These are phyloP conservation scores for Drosophila formosana DNA, from an alignment of 2,888 invertebrate genomes.

Conservation along the genomic window DNA sequence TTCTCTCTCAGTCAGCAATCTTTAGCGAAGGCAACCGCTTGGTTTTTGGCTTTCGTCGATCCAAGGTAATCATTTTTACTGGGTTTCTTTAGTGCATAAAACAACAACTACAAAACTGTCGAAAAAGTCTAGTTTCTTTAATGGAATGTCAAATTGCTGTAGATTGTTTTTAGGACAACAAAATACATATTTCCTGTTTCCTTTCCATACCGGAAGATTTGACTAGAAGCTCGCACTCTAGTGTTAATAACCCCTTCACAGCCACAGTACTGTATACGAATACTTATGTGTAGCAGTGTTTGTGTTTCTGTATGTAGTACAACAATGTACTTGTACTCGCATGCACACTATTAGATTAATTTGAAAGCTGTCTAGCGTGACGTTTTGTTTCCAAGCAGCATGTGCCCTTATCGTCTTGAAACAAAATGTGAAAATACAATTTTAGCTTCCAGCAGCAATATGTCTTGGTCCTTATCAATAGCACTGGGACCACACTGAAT, in stretches of 20 bases:
- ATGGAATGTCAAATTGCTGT: constrained; percentile 25
- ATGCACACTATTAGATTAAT: constrained; percentile 38
- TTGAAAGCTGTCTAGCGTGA: constrained; percentile 41
- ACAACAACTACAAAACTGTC: constrained; percentile 12
- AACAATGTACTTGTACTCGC: constrained; percentile 11
- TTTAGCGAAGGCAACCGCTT: constrained; percentile 69
- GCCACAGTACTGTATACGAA: background rate
- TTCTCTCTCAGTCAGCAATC: constrained; percentile 68
- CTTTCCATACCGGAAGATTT: background rate
- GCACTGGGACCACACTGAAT: constrained; percentile 36
- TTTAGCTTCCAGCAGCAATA: constrained; percentile 39
- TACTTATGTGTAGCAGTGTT: constrained; percentile 1
- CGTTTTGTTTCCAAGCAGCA: constrained; percentile 56
- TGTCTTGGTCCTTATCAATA: constrained; percentile 52
- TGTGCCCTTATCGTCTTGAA: constrained; percentile 39
- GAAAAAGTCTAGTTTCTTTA: constrained; percentile 20
- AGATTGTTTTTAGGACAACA: constrained; percentile 27
- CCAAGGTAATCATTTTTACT: constrained; percentile 68
- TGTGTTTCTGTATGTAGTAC: constrained; percentile 15
- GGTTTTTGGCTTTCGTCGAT: constrained; percentile 46
- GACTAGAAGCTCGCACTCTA: background rate
- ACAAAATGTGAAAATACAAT: constrained; percentile 45
- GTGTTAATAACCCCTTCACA: constrained; percentile 46
- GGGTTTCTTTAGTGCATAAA: constrained; percentile 34
- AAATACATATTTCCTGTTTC: constrained; percentile 16